phyloP scores from a whole-genome alignment of 2,888 invertebrate species.

The Yponomeuta malinellus region DNA sequence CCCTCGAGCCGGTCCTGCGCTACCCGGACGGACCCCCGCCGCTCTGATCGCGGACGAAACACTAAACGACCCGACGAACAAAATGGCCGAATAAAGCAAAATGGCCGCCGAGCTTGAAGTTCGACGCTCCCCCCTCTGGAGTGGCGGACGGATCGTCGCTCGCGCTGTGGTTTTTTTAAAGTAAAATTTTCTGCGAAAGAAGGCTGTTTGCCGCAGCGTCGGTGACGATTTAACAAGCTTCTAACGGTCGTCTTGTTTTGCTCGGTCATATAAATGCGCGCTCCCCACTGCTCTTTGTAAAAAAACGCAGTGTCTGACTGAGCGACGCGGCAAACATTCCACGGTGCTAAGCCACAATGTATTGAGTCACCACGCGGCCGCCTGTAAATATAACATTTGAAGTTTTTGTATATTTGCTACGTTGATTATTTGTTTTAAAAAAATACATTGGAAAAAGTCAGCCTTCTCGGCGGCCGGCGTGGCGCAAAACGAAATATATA shows the following conservation, averaged over 20 bases:
- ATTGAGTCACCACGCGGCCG: constrained; percentile 20
- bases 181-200: neutral
- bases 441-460: constrained; percentile 25
- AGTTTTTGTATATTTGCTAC: constrained; percentile 66
- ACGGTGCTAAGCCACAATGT: constrained; percentile 25
- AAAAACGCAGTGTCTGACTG: constrained; percentile 22
- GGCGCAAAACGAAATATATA: constrained; percentile 22
- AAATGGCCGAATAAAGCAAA: neutral
- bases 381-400: constrained; percentile 12
- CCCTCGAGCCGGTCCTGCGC: constrained; percentile 90
- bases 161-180: neutral
- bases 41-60: constrained; percentile 70
- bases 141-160: neutral
- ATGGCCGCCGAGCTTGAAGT: neutral
- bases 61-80: constrained; percentile 5
- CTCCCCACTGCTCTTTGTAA: constrained; percentile 19
- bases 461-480: constrained; percentile 27
- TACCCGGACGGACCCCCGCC: constrained; percentile 97
- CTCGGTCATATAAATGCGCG: neutral
- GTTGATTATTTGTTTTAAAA: constrained; percentile 25
- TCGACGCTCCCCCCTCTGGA: constrained; percentile 3
- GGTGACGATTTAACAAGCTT: neutral
- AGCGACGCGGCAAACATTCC: constrained; percentile 30
- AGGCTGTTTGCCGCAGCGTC: neutral
- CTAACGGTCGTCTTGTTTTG: neutral